phyloP scores from a whole-genome alignment of 2,888 invertebrate species.

The Tortricodes alternella region DNA sequence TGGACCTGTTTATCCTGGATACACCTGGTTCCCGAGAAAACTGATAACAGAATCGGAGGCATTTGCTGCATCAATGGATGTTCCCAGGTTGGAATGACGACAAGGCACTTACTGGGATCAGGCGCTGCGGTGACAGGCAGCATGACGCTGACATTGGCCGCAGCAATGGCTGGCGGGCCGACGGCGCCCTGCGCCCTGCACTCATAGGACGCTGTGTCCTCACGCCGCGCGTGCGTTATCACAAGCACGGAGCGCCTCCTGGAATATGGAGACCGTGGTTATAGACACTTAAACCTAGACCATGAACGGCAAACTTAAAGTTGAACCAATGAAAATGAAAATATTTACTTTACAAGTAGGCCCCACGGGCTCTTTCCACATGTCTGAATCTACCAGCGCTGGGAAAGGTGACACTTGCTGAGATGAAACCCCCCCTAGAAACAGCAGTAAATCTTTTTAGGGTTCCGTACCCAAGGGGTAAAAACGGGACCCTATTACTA shows the following conservation, averaged over 20 bases:
- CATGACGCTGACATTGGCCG: slow-evolving; percentile 79
- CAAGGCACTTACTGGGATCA: slow-evolving; percentile 66
- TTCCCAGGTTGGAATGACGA: not conserved
- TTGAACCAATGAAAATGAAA: not conserved
- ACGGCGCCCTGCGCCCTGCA: slow-evolving; percentile 90
- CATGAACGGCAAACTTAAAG: not conserved
- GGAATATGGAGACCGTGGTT: slow-evolving; percentile 43
- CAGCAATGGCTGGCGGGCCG: slow-evolving; percentile 81
- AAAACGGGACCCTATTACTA: no score
- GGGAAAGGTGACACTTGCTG: no score
- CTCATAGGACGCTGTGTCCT: slow-evolving; percentile 91
- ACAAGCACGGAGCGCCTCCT: slow-evolving; percentile 93
- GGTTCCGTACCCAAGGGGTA: no score
- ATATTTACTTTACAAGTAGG: no score
- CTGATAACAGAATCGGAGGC: no score
- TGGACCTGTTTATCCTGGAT: no score
- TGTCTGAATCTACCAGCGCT: no score
- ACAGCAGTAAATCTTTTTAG: no score
- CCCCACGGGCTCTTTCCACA: no score
- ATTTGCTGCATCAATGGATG: no score
- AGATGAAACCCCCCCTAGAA: no score
- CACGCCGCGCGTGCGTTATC: slow-evolving; percentile 87
- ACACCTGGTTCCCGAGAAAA: no score
- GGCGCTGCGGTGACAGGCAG: slow-evolving; percentile 65
- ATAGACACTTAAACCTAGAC: not conserved